Evolutionary conservation across 2,797 vertebrate genomes (phyloP).

Genomic region (Rhincodon typus): DNA sequence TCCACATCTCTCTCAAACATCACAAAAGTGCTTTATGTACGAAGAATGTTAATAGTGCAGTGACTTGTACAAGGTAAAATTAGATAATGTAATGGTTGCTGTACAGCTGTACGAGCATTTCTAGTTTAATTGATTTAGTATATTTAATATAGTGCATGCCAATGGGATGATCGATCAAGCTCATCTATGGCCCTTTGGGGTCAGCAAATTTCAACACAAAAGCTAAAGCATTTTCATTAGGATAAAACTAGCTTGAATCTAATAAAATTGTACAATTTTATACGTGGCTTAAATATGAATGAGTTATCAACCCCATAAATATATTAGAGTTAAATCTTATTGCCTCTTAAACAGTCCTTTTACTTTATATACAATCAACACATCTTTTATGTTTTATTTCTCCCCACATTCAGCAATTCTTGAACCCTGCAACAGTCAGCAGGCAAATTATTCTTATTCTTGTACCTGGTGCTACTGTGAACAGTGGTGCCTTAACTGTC

Average conservation of each 20-base stretch:
- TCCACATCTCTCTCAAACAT: not conserved
- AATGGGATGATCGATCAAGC: not conserved
- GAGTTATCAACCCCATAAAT: not conserved
- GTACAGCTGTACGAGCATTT: not conserved
- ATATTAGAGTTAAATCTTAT: not conserved
- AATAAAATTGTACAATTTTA: not conserved
- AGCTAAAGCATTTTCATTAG: not conserved
- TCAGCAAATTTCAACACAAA: not conserved
- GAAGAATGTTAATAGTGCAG: not conserved
- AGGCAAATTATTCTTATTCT: not conserved
- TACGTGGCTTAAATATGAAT: not conserved
- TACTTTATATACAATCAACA: not conserved
- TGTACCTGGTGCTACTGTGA: not conserved
- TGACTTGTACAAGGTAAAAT: not conserved
- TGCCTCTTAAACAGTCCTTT: not conserved
- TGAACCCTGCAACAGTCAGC: not conserved
- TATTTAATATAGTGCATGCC: not conserved
- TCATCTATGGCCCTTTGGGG: not conserved
- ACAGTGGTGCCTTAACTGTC: not conserved
- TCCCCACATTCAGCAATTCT: not conserved
- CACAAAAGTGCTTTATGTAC: not conserved
- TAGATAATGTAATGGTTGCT: not conserved
- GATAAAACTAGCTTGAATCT: not conserved
- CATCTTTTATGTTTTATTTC: not conserved
- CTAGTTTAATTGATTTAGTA: not conserved